Percentiles rank a stretch among this genome's conserved stretches.
Evolutionary conservation across 2,888 invertebrate genomes (phyloP).

Genomic region (Plebejus argus): DNA sequence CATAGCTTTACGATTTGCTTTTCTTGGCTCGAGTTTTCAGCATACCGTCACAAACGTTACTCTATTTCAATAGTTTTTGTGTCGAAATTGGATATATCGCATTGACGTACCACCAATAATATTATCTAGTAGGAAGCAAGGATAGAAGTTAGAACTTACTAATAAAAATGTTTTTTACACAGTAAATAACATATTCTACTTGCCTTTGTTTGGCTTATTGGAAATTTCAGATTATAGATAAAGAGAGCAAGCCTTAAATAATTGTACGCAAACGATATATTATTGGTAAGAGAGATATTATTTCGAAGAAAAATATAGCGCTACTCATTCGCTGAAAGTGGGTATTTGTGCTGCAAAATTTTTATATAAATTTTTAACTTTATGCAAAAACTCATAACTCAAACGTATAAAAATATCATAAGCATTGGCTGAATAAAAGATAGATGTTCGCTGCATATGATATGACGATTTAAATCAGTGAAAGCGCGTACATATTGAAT

Average conservation of each 20-base stretch:
- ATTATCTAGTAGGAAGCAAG: background rate
- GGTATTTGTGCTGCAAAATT: background rate
- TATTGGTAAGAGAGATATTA: background rate
- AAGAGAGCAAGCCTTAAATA: no score
- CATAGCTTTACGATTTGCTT: background rate
- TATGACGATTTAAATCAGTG: conserved; percentile 55
- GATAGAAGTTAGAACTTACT: background rate
- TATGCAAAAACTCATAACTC: conserved; percentile 22
- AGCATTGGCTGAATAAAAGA: conserved; percentile 32
- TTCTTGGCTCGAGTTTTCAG: background rate
- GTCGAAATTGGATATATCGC: background rate
- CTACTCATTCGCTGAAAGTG: background rate
- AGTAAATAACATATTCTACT: no score
- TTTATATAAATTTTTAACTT: background rate
- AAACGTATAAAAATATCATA: conserved; percentile 21
- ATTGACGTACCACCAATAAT: background rate
- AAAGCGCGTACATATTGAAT: conserved; percentile 58
- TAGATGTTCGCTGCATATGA: conserved; percentile 42
- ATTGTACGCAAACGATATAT: no score
- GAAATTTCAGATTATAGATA: no score
- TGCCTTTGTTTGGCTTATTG: no score
- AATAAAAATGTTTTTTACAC: background rate
- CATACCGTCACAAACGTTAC: background rate
- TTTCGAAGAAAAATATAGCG: background rate
- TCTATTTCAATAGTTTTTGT: background rate